phyloP scores from a whole-genome alignment of 2,888 invertebrate species.

The Tenthredo mesomela region DNA sequence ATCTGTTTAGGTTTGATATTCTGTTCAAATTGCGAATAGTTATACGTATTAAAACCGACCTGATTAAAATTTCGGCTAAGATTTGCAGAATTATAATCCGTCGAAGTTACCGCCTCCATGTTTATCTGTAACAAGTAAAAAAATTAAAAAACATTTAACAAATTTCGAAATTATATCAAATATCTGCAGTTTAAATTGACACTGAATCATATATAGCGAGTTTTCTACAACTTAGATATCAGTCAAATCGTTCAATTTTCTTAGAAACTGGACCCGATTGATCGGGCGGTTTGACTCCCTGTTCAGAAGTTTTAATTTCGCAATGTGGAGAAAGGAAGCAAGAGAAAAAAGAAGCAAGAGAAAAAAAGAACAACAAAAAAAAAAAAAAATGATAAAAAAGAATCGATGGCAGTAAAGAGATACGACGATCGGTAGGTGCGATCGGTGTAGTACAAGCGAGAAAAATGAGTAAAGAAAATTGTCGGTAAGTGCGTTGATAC shows the following conservation, averaged over 20 bases:
- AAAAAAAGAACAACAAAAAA: not conserved
- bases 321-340: not conserved
- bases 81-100: conserved; percentile 77
- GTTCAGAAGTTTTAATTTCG: conserved; percentile 27
- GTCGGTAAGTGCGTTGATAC: conserved; percentile 35
- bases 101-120: conserved; percentile 79
- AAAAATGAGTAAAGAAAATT: conserved; percentile 22
- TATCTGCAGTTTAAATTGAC: not conserved
- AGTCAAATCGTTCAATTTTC: not conserved
- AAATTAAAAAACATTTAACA: not conserved
- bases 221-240: not conserved
- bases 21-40: conserved; percentile 73
- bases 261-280: not conserved
- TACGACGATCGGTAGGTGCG: conserved; percentile 44
- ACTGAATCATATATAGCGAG: not conserved
- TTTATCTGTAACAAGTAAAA: conserved; percentile 77
- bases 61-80: conserved; percentile 72
- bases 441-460: not conserved
- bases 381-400: not conserved
- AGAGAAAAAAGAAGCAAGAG: not conserved
- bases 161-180: not conserved
- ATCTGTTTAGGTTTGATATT: conserved; percentile 70
- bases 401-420: conserved; percentile 8
- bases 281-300: not conserved
- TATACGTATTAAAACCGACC: conserved; percentile 72